Base-by-base conservation (phyloP, 1,140 invertebrate species). In the Elysia chlorotica region DNA sequence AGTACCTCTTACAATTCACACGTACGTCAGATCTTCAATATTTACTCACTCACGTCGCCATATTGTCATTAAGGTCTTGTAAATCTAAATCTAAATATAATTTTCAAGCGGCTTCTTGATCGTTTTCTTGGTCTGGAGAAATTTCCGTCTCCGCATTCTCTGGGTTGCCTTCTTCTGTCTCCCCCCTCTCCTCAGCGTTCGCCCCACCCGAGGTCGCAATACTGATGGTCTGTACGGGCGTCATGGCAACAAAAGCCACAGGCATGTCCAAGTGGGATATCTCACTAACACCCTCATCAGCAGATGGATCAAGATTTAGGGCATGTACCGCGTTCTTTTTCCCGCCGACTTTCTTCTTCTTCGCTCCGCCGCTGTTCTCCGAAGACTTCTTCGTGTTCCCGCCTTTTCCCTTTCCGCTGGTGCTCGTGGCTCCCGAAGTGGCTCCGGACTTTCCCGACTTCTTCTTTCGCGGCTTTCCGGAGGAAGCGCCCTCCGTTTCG, bases 221-320 rank as follows among this genome's bases (percentile, higher is more conserved):
- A 14, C 35, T 25, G 21, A 23, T 25, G 31, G 35, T 63, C 30
- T 63, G 61, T 25, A 63, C 33, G 10, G 25, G 23, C 41, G 41
- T 48, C 41, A 48, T 48, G 10, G 41, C 41, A 28, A 57, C 56
- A 6, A 57, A 6, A 14, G 61, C 35, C 25, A 10, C 61, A 3
- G 61, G 61, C 14, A 14, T 35, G n/a, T 66, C 65, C 5, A 41
- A 17, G 41, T 2, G 14, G 4, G 65, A 66, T 3, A 41, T 41
- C 28, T 66, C 35, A 35, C 61, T 63, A 6, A 66, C 65, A 2
- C 65, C 65, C 30, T 66, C 65, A 14, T 63, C 61, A 21, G 28
- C 65, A 5, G 65, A 66, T 17, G 65, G 65, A 14, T 19, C 14
- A 2, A 37, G 1, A 1, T 30, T 21, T 2, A 38, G n/a, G 25